Conservation (phyloP, 2,888 invertebrate species). For the Tenthredo notha region DNA sequence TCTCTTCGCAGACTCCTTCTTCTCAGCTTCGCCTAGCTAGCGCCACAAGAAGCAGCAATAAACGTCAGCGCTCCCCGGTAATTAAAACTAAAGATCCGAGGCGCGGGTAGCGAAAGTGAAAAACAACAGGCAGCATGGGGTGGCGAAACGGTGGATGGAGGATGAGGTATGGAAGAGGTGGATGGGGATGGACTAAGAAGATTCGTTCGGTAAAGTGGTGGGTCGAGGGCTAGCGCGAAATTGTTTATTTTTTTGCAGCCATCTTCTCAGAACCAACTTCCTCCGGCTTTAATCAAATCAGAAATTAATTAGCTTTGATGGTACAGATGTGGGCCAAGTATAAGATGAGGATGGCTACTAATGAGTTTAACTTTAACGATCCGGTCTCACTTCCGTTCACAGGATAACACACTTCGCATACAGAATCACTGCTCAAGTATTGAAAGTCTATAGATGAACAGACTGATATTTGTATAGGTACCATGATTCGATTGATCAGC, state of each 20-base stretch:
- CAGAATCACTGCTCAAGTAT: not conserved
- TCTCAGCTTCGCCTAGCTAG: conserved; percentile 51
- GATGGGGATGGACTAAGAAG: conserved; percentile 28
- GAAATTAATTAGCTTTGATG: conserved; percentile 52
- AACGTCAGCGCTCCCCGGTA: conserved; percentile 75
- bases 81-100: conserved; percentile 76
- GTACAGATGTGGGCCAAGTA: conserved; percentile 42
- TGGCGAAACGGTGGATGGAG: conserved; percentile 37
- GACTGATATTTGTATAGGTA: not conserved
- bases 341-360: conserved; percentile 12
- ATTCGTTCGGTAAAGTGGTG: conserved; percentile 39
- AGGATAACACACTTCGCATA: not conserved
- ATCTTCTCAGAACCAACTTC: conserved; percentile 39
- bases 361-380: conserved; percentile 37
- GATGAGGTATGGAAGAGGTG: conserved; percentile 27
- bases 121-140: conserved; percentile 68
- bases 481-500: not conserved
- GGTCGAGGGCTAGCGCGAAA: conserved; percentile 50
- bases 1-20: conserved; percentile 53
- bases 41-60: conserved; percentile 75
- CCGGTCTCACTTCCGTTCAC: not conserved
- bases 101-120: conserved; percentile 67
- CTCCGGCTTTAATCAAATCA: conserved; percentile 47
- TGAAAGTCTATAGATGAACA: not conserved
- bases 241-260: conserved; percentile 51